Evolutionary conservation across 1,140 invertebrate species (phyloP).

Genomic region (Pseudomyrmex cubaensis): DNA sequence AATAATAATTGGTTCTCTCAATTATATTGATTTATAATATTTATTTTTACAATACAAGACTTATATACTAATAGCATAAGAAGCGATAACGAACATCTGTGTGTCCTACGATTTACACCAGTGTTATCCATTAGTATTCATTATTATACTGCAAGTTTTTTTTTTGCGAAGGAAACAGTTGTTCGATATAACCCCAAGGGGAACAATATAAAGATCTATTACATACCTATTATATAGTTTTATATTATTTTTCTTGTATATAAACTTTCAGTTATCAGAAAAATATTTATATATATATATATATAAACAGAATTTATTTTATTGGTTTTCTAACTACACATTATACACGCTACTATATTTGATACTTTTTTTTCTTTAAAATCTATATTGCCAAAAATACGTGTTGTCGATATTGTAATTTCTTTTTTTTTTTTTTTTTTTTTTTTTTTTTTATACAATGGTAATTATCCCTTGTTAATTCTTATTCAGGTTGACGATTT

Average conservation of each 20-base stretch:
- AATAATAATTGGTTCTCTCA: constrained; percentile 67
- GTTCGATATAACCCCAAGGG: no score
- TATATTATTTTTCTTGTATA: constrained; percentile 34
- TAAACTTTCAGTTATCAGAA: constrained; percentile 82
- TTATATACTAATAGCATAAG: constrained; percentile 80
- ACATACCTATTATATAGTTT: constrained; percentile 39
- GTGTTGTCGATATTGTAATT: constrained; percentile 73
- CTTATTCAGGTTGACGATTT: constrained; percentile 83
- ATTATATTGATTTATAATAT: constrained; percentile 83
- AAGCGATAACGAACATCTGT: constrained; percentile 83
- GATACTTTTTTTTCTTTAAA: constrained; percentile 68
- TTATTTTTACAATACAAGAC: constrained; percentile 80
- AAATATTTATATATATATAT: constrained; percentile 75
- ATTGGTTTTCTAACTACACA: constrained; percentile 72
- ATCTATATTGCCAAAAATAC: constrained; percentile 84
- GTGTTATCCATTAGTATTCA: constrained; percentile 70
- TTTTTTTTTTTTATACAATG: constrained; percentile 46
- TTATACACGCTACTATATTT: constrained; percentile 65
- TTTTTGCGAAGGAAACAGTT: no score
- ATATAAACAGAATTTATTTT: constrained; percentile 77
- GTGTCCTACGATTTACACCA: constrained; percentile 79
- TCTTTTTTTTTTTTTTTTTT: constrained; percentile 66
- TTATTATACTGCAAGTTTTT: constrained; percentile 31
- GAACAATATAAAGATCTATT: no score
- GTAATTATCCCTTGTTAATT: constrained; percentile 64